phyloP scores from a whole-genome alignment of 2,888 invertebrate species.

The Pseudoips prasinana region DNA sequence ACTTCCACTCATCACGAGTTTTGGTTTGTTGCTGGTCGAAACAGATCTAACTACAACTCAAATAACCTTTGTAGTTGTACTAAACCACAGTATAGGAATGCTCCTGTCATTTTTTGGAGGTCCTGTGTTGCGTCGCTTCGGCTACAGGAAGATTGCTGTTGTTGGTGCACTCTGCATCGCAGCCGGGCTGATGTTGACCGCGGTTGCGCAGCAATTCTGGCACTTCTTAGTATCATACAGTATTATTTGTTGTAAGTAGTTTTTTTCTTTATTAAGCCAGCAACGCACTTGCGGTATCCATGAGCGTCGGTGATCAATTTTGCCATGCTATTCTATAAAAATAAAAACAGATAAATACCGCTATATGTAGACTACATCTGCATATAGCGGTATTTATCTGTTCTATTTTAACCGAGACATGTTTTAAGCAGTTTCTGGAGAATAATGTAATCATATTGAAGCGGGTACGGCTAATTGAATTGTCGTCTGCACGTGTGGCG shows the following conservation, averaged over 20 bases:
- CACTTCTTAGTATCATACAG: constrained; percentile 85
- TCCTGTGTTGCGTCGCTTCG: constrained; percentile 82
- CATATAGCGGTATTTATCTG: no score
- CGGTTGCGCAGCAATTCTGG: constrained; percentile 79
- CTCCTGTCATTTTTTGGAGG: constrained; percentile 85
- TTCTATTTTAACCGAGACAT: no score
- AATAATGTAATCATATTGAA: no score
- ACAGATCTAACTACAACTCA: constrained; percentile 83
- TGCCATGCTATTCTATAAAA: no score
- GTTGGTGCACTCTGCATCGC: constrained; percentile 78
- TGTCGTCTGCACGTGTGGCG: no score
- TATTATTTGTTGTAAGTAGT: constrained; percentile 85
- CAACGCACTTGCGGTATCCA: neutral
- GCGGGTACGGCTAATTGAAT: no score
- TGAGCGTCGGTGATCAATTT: constrained; percentile 52
- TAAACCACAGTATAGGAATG: constrained; percentile 87
- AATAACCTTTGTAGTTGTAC: constrained; percentile 83
- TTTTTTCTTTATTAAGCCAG: neutral
- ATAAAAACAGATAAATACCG: no score
- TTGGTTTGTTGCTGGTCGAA: constrained; percentile 83
- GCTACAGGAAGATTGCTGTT: constrained; percentile 85
- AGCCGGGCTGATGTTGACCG: constrained; percentile 82
- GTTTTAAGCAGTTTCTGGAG: no score
- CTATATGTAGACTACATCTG: no score
- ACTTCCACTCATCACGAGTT: constrained; percentile 83